Evolutionary conservation across 2,888 invertebrate genomes (phyloP).

Genomic region (Dryobota labecula): DNA sequence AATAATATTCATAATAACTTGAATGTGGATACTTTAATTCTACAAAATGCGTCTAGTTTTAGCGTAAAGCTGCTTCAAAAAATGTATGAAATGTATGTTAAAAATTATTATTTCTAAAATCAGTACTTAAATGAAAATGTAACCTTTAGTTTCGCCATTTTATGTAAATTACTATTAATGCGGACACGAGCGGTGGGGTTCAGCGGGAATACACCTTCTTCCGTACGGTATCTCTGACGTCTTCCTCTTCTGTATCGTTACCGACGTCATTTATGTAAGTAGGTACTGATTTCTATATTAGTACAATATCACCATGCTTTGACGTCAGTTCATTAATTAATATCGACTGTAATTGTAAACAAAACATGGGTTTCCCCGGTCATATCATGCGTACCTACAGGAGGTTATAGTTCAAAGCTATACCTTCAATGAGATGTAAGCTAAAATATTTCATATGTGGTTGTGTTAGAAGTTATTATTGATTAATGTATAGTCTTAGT

Average conservation of each 20-base stretch:
- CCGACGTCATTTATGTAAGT: conserved; percentile 19
- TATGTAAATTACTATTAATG: no score
- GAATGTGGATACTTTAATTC: no score
- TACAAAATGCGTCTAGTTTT: no score
- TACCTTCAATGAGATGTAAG: conserved; percentile 17
- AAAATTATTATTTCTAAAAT: no score
- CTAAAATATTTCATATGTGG: conserved; percentile 6
- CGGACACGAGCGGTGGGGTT: no score
- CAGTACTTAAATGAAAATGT: no score
- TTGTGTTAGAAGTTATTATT: conserved; percentile 26
- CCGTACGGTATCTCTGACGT: neutral
- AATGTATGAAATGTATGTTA: no score
- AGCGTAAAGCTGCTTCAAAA: no score
- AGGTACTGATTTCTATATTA: conserved; percentile 31
- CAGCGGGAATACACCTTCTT: no score
- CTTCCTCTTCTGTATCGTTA: neutral
- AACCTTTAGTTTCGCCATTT: no score
- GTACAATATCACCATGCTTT: conserved; percentile 6
- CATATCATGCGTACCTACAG: conserved; percentile 41
- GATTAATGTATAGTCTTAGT: neutral
- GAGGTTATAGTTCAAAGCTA: conserved; percentile 44
- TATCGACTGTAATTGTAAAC: conserved; percentile 48
- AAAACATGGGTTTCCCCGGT: conserved; percentile 53
- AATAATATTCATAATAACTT: no score
- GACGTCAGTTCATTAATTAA: conserved; percentile 54